phyloP scores from a whole-genome alignment of 2,888 invertebrate species.

The Beris morrisii region DNA sequence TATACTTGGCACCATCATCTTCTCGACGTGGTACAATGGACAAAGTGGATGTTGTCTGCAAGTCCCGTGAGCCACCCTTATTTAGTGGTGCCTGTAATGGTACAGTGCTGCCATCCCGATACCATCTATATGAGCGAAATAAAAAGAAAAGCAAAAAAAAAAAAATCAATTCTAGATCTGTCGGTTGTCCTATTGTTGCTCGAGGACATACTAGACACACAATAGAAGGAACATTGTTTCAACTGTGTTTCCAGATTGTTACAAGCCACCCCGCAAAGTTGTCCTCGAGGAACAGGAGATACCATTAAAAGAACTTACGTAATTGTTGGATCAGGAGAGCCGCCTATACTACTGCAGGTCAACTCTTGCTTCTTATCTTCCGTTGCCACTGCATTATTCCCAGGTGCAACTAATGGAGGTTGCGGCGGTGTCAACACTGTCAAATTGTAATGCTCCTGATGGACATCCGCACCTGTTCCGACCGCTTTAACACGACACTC shows the following conservation, averaged over 20 bases:
- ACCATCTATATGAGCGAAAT: conserved; percentile 63
- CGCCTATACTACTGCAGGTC: conserved; percentile 81
- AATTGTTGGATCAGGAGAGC: conserved; percentile 87
- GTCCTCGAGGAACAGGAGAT: no score
- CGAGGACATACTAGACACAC: no score
- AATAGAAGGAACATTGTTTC: no score
- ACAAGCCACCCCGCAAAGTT: no score
- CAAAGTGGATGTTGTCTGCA: conserved; percentile 75
- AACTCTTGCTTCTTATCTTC: conserved; percentile 78
- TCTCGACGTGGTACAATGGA: conserved; percentile 76
- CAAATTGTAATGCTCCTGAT: conserved; percentile 79
- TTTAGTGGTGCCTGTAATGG: conserved; percentile 71
- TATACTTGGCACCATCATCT: conserved; percentile 81
- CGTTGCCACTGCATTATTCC: conserved; percentile 75
- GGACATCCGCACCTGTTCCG: conserved; percentile 80
- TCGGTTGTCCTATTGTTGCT: no score
- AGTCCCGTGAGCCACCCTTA: conserved; percentile 72
- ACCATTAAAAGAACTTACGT: conserved; percentile 57
- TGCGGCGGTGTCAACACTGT: conserved; percentile 86
- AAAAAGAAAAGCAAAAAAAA: conserved; percentile 1
- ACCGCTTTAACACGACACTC: conserved; percentile 86
- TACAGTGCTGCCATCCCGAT: conserved; percentile 73
- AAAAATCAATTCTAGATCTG: no score
- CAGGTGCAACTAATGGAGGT: conserved; percentile 76
- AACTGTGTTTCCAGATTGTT: no score